Base-by-base conservation (phyloP, 2,888 invertebrate species). In the Lycophotia porphyrea region DNA sequence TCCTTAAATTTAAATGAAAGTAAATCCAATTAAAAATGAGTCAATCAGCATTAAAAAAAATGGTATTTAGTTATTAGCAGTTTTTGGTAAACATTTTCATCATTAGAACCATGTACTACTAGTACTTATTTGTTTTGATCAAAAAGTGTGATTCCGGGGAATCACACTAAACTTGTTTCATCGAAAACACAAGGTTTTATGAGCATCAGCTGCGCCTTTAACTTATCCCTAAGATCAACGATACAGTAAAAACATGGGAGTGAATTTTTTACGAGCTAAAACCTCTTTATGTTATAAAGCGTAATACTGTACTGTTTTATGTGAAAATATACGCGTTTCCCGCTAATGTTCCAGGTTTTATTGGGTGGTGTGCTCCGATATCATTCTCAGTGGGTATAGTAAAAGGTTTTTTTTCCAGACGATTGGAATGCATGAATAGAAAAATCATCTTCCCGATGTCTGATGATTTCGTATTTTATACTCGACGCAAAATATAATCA, bases 261-360 rank as follows among this genome's bases (percentile, higher is more conserved):
- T 60, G 64, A 47, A 63, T 63, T 71, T 71, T 84, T 81, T 74
- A 81, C 73, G 74, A 78, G 21, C 49, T 47, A 24, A 24, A 76
- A 65, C 55, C 67, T 74, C 67, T 68, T 78, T 74, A 49, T 42
- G 27, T 49, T 60, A 47, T 78, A 74, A 78, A 68, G n/a, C 55
- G 68, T 65, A 74, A 77, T 77, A 21, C 31, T 52, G n/a, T 75
- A 44, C 70, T 36, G 42, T 71, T 80, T 84, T 82, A 80, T 65
- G 81, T 42, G 80, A 58, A 75, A 67, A 74, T 80, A 71, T 71
- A 84, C 69, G 34, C 47, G 49, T 8, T 67, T n/a, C 5, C 24
- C 15, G 55, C 70, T 81, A 79, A 81, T 67, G 74, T 44, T 47
- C 44, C 8, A 0, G 36, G 2, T 80, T 83, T 81, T 80, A 81